Evolutionary conservation across 2,797 vertebrate genomes (phyloP).

Genomic region (Macroramphosus scolopax): DNA sequence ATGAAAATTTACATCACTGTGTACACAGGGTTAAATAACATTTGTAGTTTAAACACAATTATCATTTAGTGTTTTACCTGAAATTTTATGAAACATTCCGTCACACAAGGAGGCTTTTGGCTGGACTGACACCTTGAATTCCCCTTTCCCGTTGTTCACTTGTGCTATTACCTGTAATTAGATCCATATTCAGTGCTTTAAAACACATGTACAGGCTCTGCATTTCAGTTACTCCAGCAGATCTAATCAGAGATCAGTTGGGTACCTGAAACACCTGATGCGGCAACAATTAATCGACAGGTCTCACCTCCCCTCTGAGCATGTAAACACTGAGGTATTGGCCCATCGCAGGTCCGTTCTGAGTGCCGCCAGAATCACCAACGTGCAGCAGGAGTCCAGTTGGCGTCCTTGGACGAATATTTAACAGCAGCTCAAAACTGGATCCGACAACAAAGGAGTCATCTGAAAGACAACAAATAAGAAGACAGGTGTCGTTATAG

Average conservation of each 20-base stretch:
- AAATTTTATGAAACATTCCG: slow-evolving; percentile 86
- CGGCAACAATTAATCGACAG: too few species aligned
- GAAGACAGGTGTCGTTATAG: slow-evolving; percentile 4
- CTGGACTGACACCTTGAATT: slow-evolving; percentile 80
- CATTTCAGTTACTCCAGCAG: neutral
- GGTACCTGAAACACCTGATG: too few species aligned
- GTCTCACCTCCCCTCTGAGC: slow-evolving; percentile 83
- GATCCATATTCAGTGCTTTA: slow-evolving; percentile 7
- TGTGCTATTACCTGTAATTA: slow-evolving; percentile 80
- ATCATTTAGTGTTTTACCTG: slow-evolving; percentile 75
- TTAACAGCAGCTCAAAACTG: slow-evolving; percentile 84
- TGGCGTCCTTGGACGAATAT: slow-evolving; percentile 81
- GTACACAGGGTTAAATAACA: neutral
- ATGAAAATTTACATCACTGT: neutral
- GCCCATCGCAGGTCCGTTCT: slow-evolving; percentile 19
- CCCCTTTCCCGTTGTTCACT: slow-evolving; percentile 79
- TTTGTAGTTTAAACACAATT: neutral
- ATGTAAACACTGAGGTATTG: slow-evolving; percentile 84
- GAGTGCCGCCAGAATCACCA: slow-evolving; percentile 62
- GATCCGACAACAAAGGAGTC: slow-evolving; percentile 77
- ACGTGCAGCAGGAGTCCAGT: slow-evolving; percentile 82
- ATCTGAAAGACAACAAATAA: slow-evolving; percentile 77
- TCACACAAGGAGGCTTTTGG: slow-evolving; percentile 82
- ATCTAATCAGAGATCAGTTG: too few species aligned
- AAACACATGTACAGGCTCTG: neutral